Percentiles rank a stretch among this genome's conserved stretches.
These are phyloP conservation scores for Alectura lathami DNA, from an alignment of 2,113 vertebrate genomes.

Conservation along the genomic window DNA sequence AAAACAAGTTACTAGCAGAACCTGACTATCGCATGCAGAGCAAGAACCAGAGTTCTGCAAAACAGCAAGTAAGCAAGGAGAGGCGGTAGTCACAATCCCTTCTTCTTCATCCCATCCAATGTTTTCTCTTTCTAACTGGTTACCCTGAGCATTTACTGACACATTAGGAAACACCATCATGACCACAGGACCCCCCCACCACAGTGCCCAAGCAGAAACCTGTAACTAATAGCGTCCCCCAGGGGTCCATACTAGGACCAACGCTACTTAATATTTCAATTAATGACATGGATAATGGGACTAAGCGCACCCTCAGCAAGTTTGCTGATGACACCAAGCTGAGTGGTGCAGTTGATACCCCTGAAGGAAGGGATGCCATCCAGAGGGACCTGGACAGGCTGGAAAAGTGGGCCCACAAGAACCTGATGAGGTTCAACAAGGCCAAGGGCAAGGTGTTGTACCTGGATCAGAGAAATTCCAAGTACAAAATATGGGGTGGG, in stretches of 20 bases:
- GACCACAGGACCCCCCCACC: background rate
- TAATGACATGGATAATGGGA: background rate
- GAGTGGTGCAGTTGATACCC: background rate
- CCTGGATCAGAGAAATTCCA: background rate
- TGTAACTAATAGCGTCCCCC: background rate
- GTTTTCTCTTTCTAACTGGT: background rate
- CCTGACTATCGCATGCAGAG: rapidly evolving
- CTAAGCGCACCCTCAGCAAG: background rate
- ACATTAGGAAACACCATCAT: background rate
- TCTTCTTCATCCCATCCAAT: background rate
- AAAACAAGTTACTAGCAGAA: rapidly evolving
- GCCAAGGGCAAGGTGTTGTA: background rate
- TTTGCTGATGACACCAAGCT: background rate
- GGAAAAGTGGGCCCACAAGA: background rate
- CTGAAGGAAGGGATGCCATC: background rate
- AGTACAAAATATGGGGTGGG: background rate
- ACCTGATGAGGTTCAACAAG: background rate
- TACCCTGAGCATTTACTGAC: background rate
- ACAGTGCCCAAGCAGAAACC: background rate
- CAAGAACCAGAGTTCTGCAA: rapidly evolving
- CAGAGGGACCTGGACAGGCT: background rate
- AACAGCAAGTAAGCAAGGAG: background rate
- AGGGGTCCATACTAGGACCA: background rate
- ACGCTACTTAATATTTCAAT: background rate
- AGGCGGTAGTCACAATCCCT: rapidly evolving